Conservation (phyloP, 2,113 vertebrate genomes). For the Dasyurus viverrinus region DNA sequence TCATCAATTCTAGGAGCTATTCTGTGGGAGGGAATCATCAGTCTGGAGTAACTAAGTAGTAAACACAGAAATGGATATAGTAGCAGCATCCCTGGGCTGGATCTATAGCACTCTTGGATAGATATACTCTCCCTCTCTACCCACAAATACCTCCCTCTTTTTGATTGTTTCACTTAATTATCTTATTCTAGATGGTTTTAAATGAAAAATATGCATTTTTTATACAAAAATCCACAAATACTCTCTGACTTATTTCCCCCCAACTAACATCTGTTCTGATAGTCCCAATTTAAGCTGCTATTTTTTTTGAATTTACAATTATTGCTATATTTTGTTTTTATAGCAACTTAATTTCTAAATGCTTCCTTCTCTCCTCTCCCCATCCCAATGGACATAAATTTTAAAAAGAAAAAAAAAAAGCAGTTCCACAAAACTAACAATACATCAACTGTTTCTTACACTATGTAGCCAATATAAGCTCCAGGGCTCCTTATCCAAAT, state of each 20-base stretch:
- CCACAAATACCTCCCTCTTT: neutral
- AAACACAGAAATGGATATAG: neutral
- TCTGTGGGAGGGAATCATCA: neutral
- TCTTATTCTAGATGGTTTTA: too few species aligned
- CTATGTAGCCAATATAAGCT: neutral
- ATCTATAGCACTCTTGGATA: neutral
- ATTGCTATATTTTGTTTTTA: neutral
- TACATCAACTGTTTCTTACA: neutral
- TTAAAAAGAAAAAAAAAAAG: neutral
- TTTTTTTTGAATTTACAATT: neutral
- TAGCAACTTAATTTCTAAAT: neutral
- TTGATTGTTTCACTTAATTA: too few species aligned
- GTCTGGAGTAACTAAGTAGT: neutral
- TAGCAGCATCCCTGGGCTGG: neutral
- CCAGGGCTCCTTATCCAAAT: neutral
- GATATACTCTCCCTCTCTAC: neutral
- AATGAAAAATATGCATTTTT: too few species aligned
- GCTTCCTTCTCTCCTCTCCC: neutral
- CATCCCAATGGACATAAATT: neutral
- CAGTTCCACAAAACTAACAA: neutral
- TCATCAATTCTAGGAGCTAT: neutral
- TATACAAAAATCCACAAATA: too few species aligned
- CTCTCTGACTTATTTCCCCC: neutral
- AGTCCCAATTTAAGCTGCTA: neutral
- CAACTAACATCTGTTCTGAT: neutral